Conservation (phyloP, 2,888 invertebrate genomes). For the Scotopteryx bipunctaria region DNA sequence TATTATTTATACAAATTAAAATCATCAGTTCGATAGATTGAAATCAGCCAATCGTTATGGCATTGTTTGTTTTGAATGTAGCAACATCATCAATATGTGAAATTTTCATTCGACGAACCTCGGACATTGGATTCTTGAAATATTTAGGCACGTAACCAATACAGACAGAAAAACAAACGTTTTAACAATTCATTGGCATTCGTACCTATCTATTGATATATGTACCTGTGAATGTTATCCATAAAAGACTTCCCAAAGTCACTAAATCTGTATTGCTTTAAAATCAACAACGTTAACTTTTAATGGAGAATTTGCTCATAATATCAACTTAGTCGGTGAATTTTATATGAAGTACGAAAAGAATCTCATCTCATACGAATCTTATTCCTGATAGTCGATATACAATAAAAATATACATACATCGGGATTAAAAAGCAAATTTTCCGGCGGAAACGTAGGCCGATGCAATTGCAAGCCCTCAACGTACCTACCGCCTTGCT, state of each 20-base stretch:
- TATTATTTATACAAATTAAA: slow-evolving; percentile 42
- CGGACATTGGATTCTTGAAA: slow-evolving; percentile 59
- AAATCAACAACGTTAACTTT: too few species aligned
- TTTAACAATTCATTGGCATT: slow-evolving; percentile 54
- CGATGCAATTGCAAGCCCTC: slow-evolving; percentile 57
- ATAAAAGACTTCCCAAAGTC: slow-evolving; percentile 14
- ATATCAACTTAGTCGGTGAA: too few species aligned
- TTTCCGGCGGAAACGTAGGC: slow-evolving; percentile 59
- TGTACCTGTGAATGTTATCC: slow-evolving; percentile 10
- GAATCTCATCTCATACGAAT: slow-evolving; percentile 10
- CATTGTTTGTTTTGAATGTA: slow-evolving; percentile 69
- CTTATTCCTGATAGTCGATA: slow-evolving; percentile 21
- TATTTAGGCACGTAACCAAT: slow-evolving; percentile 60
- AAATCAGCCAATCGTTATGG: slow-evolving; percentile 65
- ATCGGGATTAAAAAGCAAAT: slow-evolving; percentile 51
- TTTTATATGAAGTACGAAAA: slow-evolving; percentile 5
- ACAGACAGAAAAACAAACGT: slow-evolving; percentile 62
- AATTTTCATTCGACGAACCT: slow-evolving; percentile 65
- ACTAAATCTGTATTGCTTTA: slow-evolving; percentile 15
- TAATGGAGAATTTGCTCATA: too few species aligned
- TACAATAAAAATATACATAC: slow-evolving; percentile 46
- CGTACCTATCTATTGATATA: slow-evolving; percentile 12
- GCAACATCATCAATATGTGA: slow-evolving; percentile 76
- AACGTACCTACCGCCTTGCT: slow-evolving; percentile 53
- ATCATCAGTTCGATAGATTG: slow-evolving; percentile 59